Evolutionary conservation across 2,888 invertebrate genomes (phyloP), one percentile per base, ranked within the genome.

Genomic region (Malacosoma neustria): DNA sequence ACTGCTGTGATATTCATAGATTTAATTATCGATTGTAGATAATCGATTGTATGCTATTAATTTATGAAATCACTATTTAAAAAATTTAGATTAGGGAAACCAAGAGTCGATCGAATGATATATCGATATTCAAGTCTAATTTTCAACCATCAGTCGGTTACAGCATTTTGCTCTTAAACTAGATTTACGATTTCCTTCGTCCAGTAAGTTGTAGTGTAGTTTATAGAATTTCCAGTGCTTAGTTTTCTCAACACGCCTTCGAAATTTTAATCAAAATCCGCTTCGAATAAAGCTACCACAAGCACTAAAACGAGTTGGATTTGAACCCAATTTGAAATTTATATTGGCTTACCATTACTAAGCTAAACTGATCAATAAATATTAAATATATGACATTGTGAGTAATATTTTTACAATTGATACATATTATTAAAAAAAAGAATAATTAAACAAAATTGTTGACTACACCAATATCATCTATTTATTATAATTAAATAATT

Each of bases 141-240:
- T 50, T 51, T 57, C 56, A 55, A 34, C 47, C 53, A 58, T 69
- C 69, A 66, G 65, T 70, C 72, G 73, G 67, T 62, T 57, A 54
- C 59, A 46, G 57, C 61, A 45, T 51, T 47, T 48, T 54, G 56
- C 51, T 63, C 58, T 57, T 56, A 58, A 42, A 55, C 66, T 75
- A 72, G 72, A 62, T 61, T 57, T 65, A 65, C 69, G 65, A 68
- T 72, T 70, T 61, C 75, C 66, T 79, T 82, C 82, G 82, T 82
- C 82, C 84, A 82, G 73, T 59, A 42, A 22, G 22, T 22, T 22
- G 74, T 80, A 80, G 81, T 43, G 72, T 81, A 81, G 81, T 48
- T 53, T 61, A 63, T 48, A 59, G 60, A 51, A 54, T 50, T 51
- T 51, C 46, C 50, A 62, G 68, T 71, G 74, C 72, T 75, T 77